Conservation (phyloP, 2,888 invertebrate genomes). For the Sepioteuthis lessoniana region DNA sequence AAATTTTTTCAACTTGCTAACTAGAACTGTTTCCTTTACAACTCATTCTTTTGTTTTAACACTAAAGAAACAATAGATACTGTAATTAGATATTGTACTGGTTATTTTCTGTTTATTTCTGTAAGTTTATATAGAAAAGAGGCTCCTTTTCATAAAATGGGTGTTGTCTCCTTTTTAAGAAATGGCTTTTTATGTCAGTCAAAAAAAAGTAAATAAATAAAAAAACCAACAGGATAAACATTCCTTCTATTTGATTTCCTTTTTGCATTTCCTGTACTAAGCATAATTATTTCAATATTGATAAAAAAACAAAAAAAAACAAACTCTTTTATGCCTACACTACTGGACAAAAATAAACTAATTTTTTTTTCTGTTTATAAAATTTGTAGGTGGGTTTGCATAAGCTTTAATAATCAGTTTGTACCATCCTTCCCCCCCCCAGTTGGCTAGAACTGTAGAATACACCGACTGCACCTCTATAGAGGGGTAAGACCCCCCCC, state of each 20-base stretch:
- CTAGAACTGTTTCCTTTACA: background rate
- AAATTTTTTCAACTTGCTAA: background rate
- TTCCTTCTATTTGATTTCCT: background rate
- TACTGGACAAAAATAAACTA: background rate
- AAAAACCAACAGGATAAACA: background rate
- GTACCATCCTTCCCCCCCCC: too few species aligned
- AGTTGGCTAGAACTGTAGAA: too few species aligned
- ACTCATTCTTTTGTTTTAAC: background rate
- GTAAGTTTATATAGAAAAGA: background rate
- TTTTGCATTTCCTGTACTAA: background rate
- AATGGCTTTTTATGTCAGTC: background rate
- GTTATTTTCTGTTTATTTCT: background rate
- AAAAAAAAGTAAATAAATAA: background rate
- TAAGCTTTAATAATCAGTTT: too few species aligned
- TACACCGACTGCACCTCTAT: too few species aligned
- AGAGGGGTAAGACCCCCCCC: too few species aligned
- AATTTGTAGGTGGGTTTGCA: too few species aligned
- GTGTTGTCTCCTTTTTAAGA: background rate
- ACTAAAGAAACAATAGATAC: background rate
- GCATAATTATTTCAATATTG: constrained; percentile 1
- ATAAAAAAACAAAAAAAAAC: background rate
- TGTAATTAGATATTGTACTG: too few species aligned
- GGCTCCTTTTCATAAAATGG: background rate
- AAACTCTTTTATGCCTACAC: background rate
- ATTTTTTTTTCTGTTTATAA: background rate